A percentile compares a stretch with the other conserved stretches of the same genome.
Evolutionary conservation across 2,113 vertebrate species (phyloP).

Genomic region (Scatophagus argus): DNA sequence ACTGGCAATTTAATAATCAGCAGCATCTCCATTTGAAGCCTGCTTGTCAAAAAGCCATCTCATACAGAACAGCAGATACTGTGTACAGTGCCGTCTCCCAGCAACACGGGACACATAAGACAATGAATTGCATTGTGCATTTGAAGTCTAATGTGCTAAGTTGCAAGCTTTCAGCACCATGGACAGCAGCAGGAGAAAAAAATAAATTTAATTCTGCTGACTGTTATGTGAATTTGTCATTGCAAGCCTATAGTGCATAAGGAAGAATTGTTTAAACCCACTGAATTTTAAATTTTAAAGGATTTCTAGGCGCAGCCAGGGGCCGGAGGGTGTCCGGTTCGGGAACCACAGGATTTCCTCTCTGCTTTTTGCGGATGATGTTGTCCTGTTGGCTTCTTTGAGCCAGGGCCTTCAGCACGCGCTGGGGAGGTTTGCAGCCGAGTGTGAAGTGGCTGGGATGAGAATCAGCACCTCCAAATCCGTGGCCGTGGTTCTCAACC

Average conservation of each 20-base stretch:
- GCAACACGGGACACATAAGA: constrained; percentile 52
- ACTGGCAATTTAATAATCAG: not conserved
- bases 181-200: constrained; percentile 34
- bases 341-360: too few species aligned
- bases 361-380: too few species aligned
- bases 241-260: not conserved
- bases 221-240: not conserved
- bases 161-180: constrained; percentile 50
- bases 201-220: not conserved
- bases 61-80: not conserved
- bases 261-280: not conserved
- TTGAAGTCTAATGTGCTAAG: constrained; percentile 7
- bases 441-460: too few species aligned
- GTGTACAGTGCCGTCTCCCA: constrained; percentile 38
- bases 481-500: too few species aligned
- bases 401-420: too few species aligned
- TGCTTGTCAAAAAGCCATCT: not conserved
- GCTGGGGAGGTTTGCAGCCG: too few species aligned
- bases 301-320: too few species aligned
- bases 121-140: constrained; percentile 31
- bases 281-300: too few species aligned
- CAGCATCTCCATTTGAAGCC: not conserved
- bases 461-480: too few species aligned
- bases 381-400: too few species aligned
- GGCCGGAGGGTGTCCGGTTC: too few species aligned